Conservation (phyloP, 1,140 invertebrate species). For the Andrena cerasifolii region DNA sequence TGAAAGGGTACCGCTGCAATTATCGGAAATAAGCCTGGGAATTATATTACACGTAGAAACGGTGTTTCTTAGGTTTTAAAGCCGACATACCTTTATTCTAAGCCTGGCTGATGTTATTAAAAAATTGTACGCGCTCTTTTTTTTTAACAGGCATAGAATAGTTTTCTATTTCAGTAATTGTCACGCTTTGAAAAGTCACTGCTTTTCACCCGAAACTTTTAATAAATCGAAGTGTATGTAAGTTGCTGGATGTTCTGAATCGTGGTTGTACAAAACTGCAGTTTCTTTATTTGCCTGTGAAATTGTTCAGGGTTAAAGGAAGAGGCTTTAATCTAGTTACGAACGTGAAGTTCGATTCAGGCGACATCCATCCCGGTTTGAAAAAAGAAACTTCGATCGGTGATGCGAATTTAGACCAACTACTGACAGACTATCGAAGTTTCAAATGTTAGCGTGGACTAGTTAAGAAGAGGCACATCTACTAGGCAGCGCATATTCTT, state of each 20-base stretch:
- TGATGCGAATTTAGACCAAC: constrained; percentile 49
- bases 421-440: constrained; percentile 48
- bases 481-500: constrained; percentile 65
- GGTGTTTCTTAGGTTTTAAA: not conserved
- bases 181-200: no score
- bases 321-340: no score
- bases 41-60: constrained; percentile 13
- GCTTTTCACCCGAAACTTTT: no score
- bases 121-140: no score
- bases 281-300: not conserved
- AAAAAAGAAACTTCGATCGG: constrained; percentile 40
- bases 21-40: constrained; percentile 39
- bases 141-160: no score
- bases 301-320: constrained; percentile 13
- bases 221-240: no score
- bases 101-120: not conserved
- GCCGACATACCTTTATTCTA: not conserved
- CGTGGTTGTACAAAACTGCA: no score
- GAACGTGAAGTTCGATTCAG: no score
- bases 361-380: constrained; percentile 16
- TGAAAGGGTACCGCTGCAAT: constrained; percentile 40
- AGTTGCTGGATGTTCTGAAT: no score
- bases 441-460: constrained; percentile 66
- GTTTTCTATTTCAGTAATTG: no score
- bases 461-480: constrained; percentile 58